Evolutionary conservation across 2,888 invertebrate species (phyloP).

Genomic region (Plebejus anna): DNA sequence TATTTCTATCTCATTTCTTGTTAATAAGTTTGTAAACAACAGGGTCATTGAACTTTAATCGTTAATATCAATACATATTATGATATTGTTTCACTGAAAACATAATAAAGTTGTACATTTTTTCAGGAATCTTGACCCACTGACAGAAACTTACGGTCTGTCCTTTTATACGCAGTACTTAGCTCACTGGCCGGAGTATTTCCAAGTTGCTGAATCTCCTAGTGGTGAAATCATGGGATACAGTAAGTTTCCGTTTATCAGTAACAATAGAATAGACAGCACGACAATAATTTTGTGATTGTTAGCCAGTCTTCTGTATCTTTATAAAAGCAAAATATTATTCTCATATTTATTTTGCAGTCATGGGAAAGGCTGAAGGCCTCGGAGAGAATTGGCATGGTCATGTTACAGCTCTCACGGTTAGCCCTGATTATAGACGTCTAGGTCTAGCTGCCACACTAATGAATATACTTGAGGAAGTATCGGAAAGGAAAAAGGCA

Average conservation of each 20-base stretch:
- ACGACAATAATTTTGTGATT: background rate
- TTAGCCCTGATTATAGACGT: slow-evolving; percentile 95
- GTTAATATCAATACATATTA: background rate
- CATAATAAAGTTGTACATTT: slow-evolving; percentile 18
- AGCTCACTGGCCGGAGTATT: slow-evolving; percentile 99
- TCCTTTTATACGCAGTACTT: slow-evolving; percentile 98
- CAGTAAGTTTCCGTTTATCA: slow-evolving; percentile 78
- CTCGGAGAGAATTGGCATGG: slow-evolving; percentile 98
- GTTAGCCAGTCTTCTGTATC: background rate
- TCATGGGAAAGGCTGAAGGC: slow-evolving; percentile 99
- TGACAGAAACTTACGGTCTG: slow-evolving; percentile 97
- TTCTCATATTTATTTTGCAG: slow-evolving; percentile 65
- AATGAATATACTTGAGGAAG: slow-evolving; percentile 96
- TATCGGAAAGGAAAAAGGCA: slow-evolving; percentile 97
- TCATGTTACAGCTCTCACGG: slow-evolving; percentile 98
- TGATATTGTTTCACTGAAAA: background rate
- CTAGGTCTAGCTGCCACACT: slow-evolving; percentile 94
- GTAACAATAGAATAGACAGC: background rate
- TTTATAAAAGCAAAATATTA: background rate
- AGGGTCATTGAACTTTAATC: background rate
- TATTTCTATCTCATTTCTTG: background rate
- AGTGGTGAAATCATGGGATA: slow-evolving; percentile 99
- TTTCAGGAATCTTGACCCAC: slow-evolving; percentile 94
- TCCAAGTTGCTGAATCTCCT: slow-evolving; percentile 97
- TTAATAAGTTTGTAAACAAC: background rate